Percentiles rank a stretch among this genome's conserved stretches.
Evolutionary conservation across 2,113 vertebrate genomes (phyloP).

Genomic region (Lanius ludovicianus): DNA sequence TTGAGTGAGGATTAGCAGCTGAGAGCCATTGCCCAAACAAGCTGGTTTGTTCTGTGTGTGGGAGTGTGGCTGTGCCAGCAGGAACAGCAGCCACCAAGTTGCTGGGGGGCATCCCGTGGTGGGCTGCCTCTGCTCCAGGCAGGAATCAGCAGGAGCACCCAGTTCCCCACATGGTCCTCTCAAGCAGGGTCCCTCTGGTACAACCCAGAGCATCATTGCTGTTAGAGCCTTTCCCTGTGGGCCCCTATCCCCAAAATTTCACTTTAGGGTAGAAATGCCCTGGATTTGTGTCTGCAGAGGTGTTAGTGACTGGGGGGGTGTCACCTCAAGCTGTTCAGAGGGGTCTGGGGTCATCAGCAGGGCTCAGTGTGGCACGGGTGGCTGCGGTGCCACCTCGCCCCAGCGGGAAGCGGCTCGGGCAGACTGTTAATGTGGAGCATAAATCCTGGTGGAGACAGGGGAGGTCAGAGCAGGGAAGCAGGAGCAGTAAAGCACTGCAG

Average conservation of each 20-base stretch:
- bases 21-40: neutral
- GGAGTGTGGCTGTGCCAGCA: accelerated
- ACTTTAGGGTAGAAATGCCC: neutral
- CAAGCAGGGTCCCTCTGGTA: neutral
- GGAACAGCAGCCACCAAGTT: accelerated
- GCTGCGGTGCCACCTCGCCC: neutral
- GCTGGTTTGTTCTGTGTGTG: accelerated
- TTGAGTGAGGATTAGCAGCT: neutral
- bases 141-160: neutral
- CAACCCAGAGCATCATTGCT: accelerated
- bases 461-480: slow-evolving; percentile 79
- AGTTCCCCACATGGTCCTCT: accelerated
- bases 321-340: accelerated
- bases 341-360: neutral
- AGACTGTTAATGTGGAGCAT: slow-evolving; percentile 47
- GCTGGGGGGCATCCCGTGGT: accelerated
- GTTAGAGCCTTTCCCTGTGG: neutral
- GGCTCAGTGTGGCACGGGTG: neutral
- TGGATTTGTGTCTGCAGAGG: accelerated
- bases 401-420: neutral
- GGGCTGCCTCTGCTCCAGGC: neutral
- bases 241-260: accelerated
- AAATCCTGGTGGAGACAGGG: slow-evolving; percentile 75
- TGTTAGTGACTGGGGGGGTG: neutral
- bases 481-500: slow-evolving; percentile 75